Percentiles rank a stretch among this genome's conserved stretches.
Evolutionary conservation across 2,797 vertebrate species (phyloP).

Genomic region (Micromesistius poutassou): DNA sequence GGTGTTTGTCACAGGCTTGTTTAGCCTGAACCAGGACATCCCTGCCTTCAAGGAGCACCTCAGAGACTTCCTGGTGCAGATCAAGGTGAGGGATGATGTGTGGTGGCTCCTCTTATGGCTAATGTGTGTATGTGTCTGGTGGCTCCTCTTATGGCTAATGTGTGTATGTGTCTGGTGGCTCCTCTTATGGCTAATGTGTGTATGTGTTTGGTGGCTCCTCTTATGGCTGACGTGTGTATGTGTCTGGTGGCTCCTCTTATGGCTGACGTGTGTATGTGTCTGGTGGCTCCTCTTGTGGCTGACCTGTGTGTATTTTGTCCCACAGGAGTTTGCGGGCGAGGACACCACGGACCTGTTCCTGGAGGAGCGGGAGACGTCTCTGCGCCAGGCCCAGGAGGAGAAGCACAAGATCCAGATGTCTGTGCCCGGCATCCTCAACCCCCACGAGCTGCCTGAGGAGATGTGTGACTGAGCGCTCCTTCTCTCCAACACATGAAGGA

Average conservation of each 20-base stretch:
- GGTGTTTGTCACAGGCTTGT: conserved; percentile 88
- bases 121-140: too few species aligned
- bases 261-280: too few species aligned
- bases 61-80: conserved; percentile 88
- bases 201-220: too few species aligned
- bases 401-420: conserved; percentile 92
- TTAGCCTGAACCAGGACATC: conserved; percentile 92
- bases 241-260: too few species aligned
- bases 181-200: too few species aligned
- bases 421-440: conserved; percentile 90
- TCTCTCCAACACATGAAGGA: background rate
- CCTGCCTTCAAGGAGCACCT: conserved; percentile 90
- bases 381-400: conserved; percentile 88
- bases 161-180: too few species aligned
- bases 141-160: too few species aligned
- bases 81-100: conserved; percentile 74
- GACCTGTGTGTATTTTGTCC: conserved; percentile 9
- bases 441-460: conserved; percentile 91
- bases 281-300: background rate
- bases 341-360: conserved; percentile 87
- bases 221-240: too few species aligned
- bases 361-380: conserved; percentile 86
- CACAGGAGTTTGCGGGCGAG: conserved; percentile 87
- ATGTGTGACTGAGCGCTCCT: conserved; percentile 79
- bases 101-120: background rate